These are phyloP conservation scores for Microplitis deprimator DNA, from an alignment of 2,888 invertebrate genomes.

Conservation along the genomic window DNA sequence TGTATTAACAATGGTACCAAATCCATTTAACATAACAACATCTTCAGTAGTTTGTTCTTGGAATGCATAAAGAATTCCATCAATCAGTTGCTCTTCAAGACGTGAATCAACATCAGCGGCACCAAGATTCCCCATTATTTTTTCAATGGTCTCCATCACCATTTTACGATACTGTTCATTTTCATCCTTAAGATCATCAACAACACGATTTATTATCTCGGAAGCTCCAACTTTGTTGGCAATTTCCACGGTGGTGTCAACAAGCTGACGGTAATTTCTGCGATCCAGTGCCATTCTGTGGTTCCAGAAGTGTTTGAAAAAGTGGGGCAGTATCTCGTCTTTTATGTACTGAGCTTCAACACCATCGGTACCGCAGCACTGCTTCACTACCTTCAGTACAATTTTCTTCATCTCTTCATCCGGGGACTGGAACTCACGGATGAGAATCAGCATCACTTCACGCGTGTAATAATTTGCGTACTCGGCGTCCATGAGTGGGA, in stretches of 20 bases:
- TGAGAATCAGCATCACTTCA: constrained; percentile 99
- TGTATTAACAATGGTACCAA: constrained; percentile 98
- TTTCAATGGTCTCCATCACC: constrained; percentile 99
- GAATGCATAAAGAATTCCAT: constrained; percentile 99
- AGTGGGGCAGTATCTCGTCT: constrained; percentile 98
- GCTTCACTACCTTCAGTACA: constrained; percentile 98
- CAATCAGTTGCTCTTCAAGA: constrained; percentile 98
- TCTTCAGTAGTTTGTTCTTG: constrained; percentile 99
- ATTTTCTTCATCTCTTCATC: constrained; percentile 99
- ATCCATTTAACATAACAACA: constrained; percentile 99
- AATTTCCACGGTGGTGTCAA: constrained; percentile 99
- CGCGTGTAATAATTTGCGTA: constrained; percentile 99
- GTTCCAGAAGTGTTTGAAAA: constrained; percentile 99
- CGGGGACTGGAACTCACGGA: constrained; percentile 99
- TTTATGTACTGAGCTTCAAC: constrained; percentile 99
- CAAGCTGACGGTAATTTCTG: constrained; percentile 93
- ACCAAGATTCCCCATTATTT: constrained; percentile 97
- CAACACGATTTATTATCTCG: constrained; percentile 98
- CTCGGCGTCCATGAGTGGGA: constrained; percentile 99
- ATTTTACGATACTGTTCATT: constrained; percentile 99
- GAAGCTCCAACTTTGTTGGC: constrained; percentile 99
- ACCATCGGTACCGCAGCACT: constrained; percentile 99
- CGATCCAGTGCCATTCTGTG: constrained; percentile 99
- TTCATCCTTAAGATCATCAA: constrained; percentile 99
- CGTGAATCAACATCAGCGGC: constrained; percentile 98